Evolutionary conservation across 2,113 vertebrate species (phyloP), one percentile per base, ranked within the genome.

Genomic region (Falcunculus frontatus): DNA sequence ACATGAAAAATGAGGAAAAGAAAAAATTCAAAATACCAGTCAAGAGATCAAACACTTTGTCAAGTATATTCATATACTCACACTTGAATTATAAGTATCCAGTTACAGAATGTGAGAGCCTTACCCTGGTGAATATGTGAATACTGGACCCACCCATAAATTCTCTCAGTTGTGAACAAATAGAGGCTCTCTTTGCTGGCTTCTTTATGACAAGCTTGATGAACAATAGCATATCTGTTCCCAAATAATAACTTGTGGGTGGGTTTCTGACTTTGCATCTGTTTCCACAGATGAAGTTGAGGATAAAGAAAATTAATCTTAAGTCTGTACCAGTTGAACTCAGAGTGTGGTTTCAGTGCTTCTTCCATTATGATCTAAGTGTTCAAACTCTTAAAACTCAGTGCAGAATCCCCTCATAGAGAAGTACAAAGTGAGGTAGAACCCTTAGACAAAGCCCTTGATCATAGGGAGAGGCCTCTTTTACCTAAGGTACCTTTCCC

Each of bases 211-310:
- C 5, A 2, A 27, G 1, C 7, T 81, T 77, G 4, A 50, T 32
- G 35, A 69, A 64, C 20, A 82, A 22, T 16, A 33, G 22, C 2
- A 0, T 25, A 30, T 44, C 1, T 0, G 0, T 44, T 65, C 42
- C 46, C 22, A 41, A 81, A 2, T 15, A 87, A 44, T 41, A 75
- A 37, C 7, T 72, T 42, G 13, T 8, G 4, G 4, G 7, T 16
- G 68, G 20, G 7, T 63, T 90, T 72, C 42, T n/a, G 26, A 55
- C 23, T 76, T 88, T 46, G 20, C 10, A 42, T 49, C 20, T 64
- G 6, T 44, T 84, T 53, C 26, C 13, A 35, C 6, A 42, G 27
- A 41, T 73, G 20, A 56, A 62, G 37, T 41, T 7, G 13, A 42
- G 4, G n/a, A 35, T 39, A 42, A 20, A 25, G 29, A 88, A 94